Evolutionary conservation across 53 echinoderm and acorn worm genomes (phyloP).

Genomic region (Hippasteria phrygiana): DNA sequence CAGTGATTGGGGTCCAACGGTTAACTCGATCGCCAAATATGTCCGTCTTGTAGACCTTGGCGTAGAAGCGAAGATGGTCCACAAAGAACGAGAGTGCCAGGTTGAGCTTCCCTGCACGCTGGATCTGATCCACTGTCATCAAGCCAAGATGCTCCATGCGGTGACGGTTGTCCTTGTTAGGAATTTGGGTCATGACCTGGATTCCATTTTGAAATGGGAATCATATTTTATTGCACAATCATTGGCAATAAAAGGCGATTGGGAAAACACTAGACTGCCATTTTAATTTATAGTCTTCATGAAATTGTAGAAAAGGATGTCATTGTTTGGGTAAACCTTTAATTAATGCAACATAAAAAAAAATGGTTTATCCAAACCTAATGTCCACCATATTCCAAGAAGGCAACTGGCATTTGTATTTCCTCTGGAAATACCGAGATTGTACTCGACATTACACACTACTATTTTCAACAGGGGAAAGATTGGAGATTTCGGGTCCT

Average conservation of each 20-base stretch:
- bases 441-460: neutral
- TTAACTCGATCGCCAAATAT: conserved; percentile 70
- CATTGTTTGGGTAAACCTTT: too few relatives aligned
- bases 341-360: too few relatives aligned
- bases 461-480: neutral
- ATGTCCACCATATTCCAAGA: too few relatives aligned
- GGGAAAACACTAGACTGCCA: neutral
- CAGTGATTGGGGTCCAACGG: conserved; percentile 70
- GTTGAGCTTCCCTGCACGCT: conserved; percentile 62
- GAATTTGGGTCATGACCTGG: conserved; percentile 36
- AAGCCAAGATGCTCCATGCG: conserved; percentile 77
- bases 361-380: too few relatives aligned
- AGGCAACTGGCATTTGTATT: too few relatives aligned
- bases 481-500: neutral
- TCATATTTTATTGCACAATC: neutral
- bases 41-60: conserved; percentile 72
- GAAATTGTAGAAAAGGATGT: too few relatives aligned
- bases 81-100: conserved; percentile 72
- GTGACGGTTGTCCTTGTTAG: conserved; percentile 56
- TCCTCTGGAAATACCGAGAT: too few relatives aligned
- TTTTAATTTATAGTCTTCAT: too few relatives aligned
- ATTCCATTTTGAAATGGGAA: too few relatives aligned
- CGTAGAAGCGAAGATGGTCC: conserved; percentile 77
- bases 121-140: conserved; percentile 66
- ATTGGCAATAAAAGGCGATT: neutral